These are phyloP conservation scores for Mesochorus sp. DNA, from an alignment of 2,888 invertebrate species.

Conservation along the genomic window DNA sequence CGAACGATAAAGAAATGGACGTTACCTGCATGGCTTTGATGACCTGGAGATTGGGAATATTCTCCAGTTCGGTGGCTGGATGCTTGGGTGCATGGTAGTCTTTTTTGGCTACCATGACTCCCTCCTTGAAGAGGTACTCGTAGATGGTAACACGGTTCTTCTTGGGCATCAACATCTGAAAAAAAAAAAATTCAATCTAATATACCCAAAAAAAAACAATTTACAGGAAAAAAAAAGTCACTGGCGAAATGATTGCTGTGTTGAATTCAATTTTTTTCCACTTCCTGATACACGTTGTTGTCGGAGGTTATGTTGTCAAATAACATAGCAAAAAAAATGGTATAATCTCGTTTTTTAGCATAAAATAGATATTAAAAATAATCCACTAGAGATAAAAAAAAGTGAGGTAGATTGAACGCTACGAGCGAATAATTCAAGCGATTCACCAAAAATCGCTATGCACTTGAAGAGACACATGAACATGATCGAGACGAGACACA, in stretches of 20 bases:
- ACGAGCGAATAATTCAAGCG: too few species aligned
- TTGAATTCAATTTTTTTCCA: neutral
- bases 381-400: too few species aligned
- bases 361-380: neutral
- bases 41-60: slow-evolving; percentile 98
- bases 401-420: too few species aligned
- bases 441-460: slow-evolving; percentile 4
- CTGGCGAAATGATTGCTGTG: too few species aligned
- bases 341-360: neutral
- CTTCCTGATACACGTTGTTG: neutral
- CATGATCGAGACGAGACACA: slow-evolving; percentile 36
- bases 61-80: slow-evolving; percentile 94
- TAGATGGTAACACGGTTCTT: slow-evolving; percentile 98
- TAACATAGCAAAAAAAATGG: too few species aligned
- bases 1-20: slow-evolving; percentile 9
- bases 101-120: slow-evolving; percentile 99
- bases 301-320: slow-evolving; percentile 33
- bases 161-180: slow-evolving; percentile 99
- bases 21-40: slow-evolving; percentile 97
- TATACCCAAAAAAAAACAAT: neutral
- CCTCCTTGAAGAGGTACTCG: slow-evolving; percentile 99
- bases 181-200: slow-evolving; percentile 1
- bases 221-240: neutral
- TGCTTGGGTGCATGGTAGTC: slow-evolving; percentile 99
- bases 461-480: too few species aligned